phyloP scores from a whole-genome alignment of 2,113 vertebrate species.

The Machaerirhynchus nigripectus region DNA sequence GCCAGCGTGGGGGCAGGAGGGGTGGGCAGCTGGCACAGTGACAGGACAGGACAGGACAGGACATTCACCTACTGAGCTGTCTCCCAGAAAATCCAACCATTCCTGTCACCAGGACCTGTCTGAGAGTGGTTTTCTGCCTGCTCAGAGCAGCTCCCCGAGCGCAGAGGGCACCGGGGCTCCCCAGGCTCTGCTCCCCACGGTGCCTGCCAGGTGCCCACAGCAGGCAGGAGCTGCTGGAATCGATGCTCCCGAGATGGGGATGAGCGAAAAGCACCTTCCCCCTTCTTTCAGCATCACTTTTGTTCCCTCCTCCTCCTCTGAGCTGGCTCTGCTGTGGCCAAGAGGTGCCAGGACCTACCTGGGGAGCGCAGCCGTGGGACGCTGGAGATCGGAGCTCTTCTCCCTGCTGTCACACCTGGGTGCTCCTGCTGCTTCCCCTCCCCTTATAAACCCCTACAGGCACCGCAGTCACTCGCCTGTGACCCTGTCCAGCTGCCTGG shows the following conservation, averaged over 20 bases:
- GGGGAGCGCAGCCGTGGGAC: background rate
- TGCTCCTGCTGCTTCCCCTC: background rate
- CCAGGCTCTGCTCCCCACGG: background rate
- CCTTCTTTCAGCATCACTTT: background rate
- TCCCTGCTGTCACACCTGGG: background rate
- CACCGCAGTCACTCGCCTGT: background rate
- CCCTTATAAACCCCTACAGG: background rate
- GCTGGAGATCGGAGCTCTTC: background rate
- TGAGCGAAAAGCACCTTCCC: background rate
- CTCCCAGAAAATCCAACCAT: background rate
- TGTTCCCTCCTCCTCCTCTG: background rate
- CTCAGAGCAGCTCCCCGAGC: background rate
- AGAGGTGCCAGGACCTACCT: background rate
- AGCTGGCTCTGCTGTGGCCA: background rate
- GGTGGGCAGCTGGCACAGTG: background rate
- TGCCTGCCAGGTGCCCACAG: background rate
- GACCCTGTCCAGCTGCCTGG: background rate
- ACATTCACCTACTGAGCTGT: background rate
- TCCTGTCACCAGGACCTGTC: background rate
- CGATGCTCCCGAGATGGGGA: rapidly evolving
- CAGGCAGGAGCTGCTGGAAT: background rate
- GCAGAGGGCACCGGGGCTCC: background rate
- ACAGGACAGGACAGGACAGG: no score
- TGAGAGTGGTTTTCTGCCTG: background rate
- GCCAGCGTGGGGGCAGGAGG: background rate